Evolutionary conservation across 2,797 vertebrate species (phyloP).

Genomic region (Onychomys arenicola): DNA sequence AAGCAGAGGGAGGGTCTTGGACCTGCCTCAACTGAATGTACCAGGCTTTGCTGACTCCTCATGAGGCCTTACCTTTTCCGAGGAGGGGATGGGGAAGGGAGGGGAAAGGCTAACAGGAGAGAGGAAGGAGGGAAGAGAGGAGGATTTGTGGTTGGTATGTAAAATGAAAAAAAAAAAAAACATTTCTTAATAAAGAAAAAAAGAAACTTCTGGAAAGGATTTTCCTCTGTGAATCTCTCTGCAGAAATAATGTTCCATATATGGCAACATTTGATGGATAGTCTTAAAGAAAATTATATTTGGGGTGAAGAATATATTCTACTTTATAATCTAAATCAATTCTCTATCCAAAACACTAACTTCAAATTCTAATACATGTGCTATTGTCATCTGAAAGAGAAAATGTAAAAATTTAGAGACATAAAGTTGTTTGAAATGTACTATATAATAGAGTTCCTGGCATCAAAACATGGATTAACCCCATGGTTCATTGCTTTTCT

Average conservation of each 20-base stretch:
- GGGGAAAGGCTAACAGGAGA: too few species aligned
- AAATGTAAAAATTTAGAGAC: not conserved
- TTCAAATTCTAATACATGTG: not conserved
- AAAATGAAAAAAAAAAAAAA: too few species aligned
- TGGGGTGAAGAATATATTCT: conserved; percentile 8
- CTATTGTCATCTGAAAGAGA: not conserved
- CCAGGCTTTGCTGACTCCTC: too few species aligned
- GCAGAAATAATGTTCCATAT: not conserved
- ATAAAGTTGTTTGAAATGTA: not conserved
- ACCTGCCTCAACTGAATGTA: too few species aligned
- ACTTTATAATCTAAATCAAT: not conserved
- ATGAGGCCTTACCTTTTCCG: too few species aligned
- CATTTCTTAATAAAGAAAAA: too few species aligned
- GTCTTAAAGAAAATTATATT: conserved; percentile 38
- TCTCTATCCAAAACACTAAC: not conserved
- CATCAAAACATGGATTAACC: not conserved
- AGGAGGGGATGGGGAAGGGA: too few species aligned
- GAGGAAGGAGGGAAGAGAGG: too few species aligned
- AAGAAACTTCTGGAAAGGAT: not conserved
- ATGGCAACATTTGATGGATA: not conserved
- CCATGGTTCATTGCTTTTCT: not conserved
- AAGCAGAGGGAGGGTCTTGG: too few species aligned
- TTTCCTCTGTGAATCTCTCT: not conserved
- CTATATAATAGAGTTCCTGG: not conserved
- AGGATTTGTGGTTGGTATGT: too few species aligned